These are phyloP conservation scores for Pedionomus torquatus DNA, from an alignment of 2,113 vertebrate species.

Conservation along the genomic window DNA sequence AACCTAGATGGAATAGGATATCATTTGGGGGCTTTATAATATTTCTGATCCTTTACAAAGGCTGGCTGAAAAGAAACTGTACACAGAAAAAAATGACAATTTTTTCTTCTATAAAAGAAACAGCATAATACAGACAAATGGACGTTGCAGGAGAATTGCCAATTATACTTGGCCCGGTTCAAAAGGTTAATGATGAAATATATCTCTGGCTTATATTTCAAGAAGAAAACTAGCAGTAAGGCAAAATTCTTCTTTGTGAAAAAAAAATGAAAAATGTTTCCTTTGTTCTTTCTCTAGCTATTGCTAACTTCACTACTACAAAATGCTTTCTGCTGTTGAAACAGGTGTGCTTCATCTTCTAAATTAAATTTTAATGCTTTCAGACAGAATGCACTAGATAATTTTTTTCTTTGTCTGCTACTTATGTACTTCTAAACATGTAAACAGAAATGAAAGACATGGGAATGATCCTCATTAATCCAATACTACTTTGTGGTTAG, in stretches of 20 bases:
- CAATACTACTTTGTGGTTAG: background rate
- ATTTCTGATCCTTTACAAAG: conserved; percentile 19
- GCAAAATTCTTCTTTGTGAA: conserved; percentile 21
- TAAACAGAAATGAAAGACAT: conserved; percentile 29
- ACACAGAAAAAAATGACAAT: conserved; percentile 22
- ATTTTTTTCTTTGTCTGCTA: background rate
- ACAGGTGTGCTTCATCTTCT: background rate
- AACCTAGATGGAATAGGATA: background rate
- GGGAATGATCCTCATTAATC: background rate
- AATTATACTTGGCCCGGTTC: conserved; percentile 33
- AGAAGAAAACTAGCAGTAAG: conserved; percentile 39
- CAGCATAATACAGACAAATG: conserved; percentile 44
- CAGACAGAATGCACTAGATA: background rate
- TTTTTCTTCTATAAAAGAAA: conserved; percentile 48
- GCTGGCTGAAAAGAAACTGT: background rate
- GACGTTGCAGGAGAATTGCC: conserved; percentile 25
- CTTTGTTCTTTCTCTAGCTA: conserved; percentile 3
- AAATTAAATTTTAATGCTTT: conserved; percentile 14
- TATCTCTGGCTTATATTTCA: conserved; percentile 35
- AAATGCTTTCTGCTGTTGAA: conserved; percentile 18
- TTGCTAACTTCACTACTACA: background rate
- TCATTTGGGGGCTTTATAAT: background rate
- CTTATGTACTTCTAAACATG: background rate
- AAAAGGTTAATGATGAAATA: conserved; percentile 61
- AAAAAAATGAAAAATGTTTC: conserved; percentile 13